These are phyloP conservation scores for Cephus cinctus DNA, from an alignment of 1,140 invertebrate genomes.

Conservation along the genomic window DNA sequence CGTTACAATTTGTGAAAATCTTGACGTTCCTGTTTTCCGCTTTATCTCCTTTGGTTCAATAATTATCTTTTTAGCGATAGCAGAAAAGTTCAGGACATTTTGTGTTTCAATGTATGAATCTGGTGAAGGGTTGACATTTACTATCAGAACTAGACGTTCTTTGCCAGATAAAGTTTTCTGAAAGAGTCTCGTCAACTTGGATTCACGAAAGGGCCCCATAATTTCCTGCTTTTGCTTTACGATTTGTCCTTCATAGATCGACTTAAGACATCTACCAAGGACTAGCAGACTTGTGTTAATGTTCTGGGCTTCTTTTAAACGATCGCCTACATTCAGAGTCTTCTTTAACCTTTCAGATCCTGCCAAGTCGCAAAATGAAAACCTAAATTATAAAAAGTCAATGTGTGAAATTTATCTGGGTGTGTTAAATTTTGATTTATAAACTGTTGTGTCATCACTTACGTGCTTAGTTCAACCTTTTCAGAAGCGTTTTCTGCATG, in stretches of 20 bases:
- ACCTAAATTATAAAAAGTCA: constrained; percentile 42
- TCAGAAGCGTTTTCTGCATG: constrained; percentile 47
- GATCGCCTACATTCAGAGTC: constrained; percentile 78
- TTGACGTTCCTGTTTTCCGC: constrained; percentile 29
- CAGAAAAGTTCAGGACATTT: constrained; percentile 74
- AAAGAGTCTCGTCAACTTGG: constrained; percentile 76
- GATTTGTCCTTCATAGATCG: constrained; percentile 56
- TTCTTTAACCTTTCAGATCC: constrained; percentile 86
- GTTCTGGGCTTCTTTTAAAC: constrained; percentile 83
- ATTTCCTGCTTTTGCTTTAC: constrained; percentile 46
- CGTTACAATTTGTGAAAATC: constrained; percentile 44
- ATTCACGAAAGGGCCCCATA: constrained; percentile 71
- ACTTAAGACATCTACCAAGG: constrained; percentile 80
- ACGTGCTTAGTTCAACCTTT: constrained; percentile 60
- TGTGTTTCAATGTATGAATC: constrained; percentile 77
- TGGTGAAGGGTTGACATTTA: constrained; percentile 74
- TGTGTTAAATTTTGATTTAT: too few species aligned
- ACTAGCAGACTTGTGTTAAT: constrained; percentile 90
- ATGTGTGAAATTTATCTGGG: too few species aligned
- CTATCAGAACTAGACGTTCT: constrained; percentile 76
- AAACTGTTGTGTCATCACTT: too few species aligned
- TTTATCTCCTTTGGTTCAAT: constrained; percentile 43
- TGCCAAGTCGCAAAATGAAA: constrained; percentile 88
- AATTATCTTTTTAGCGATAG: constrained; percentile 69
- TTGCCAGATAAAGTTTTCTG: constrained; percentile 66